Conservation (phyloP, 2,113 vertebrate species). For the Sinosuthora webbiana region DNA sequence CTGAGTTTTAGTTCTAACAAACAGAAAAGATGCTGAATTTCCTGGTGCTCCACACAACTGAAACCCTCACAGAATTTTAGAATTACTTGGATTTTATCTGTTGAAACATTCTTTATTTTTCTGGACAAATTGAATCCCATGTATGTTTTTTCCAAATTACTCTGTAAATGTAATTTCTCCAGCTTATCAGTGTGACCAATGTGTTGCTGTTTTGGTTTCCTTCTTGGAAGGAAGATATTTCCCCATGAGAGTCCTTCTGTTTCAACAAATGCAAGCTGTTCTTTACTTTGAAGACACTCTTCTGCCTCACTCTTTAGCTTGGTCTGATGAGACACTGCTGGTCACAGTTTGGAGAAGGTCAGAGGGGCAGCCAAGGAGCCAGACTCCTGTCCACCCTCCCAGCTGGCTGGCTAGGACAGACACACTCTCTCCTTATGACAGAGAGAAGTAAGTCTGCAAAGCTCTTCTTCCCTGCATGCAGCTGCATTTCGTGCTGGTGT, state of each 20-base stretch:
- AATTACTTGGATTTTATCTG: not conserved
- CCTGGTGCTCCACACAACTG: not conserved
- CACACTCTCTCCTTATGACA: not conserved
- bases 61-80: not conserved
- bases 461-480: not conserved
- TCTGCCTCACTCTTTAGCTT: not conserved
- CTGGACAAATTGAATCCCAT: not conserved
- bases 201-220: not conserved
- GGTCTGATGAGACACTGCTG: not conserved
- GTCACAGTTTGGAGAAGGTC: not conserved
- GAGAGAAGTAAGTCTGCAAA: not conserved
- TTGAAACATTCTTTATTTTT: not conserved
- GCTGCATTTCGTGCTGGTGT: not conserved
- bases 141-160: not conserved
- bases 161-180: not conserved
- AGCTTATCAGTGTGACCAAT: not conserved
- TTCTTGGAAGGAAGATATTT: not conserved
- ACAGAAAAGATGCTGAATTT: not conserved
- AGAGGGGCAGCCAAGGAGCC: not conserved
- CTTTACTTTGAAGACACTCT: not conserved
- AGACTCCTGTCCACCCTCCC: not conserved
- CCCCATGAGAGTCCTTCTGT: not conserved
- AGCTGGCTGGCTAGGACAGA: not conserved
- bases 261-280: not conserved
- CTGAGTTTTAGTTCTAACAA: not conserved